Conservation (phyloP, 2,113 vertebrate species). For the Hyperopisus bebe region DNA sequence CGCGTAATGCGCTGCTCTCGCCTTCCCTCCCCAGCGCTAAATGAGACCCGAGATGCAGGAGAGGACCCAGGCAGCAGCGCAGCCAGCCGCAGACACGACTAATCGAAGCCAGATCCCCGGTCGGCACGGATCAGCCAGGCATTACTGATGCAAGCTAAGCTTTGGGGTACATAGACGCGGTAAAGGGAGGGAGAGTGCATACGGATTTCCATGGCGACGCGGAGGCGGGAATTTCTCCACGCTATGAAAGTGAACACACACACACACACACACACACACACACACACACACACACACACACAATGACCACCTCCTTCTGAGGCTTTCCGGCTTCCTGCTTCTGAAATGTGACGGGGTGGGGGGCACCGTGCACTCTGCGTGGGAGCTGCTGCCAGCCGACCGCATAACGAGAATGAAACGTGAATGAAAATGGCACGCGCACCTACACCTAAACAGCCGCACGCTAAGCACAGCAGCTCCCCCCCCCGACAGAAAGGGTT, state of each 20-base stretch:
- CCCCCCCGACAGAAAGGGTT: not conserved
- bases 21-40: conserved; percentile 42
- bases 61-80: conserved; percentile 30
- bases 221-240: conserved; percentile 8
- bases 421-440: not conserved
- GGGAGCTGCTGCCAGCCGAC: not conserved
- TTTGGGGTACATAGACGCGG: conserved; percentile 17
- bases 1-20: conserved; percentile 39
- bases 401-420: not conserved
- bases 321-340: not conserved
- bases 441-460: not conserved
- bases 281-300: not conserved
- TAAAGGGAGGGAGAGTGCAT: conserved; percentile 12
- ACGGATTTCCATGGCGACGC: conserved; percentile 45
- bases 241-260: not conserved
- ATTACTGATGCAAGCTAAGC: conserved; percentile 14
- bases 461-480: not conserved
- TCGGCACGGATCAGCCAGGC: conserved; percentile 24
- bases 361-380: not conserved
- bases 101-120: conserved; percentile 47
- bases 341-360: not conserved
- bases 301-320: not conserved
- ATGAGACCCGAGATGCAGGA: conserved; percentile 56
- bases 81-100: conserved; percentile 50
- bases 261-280: conserved; percentile 9